phyloP scores from a whole-genome alignment of 1,140 invertebrate genomes.

The Orchesella cincta region DNA sequence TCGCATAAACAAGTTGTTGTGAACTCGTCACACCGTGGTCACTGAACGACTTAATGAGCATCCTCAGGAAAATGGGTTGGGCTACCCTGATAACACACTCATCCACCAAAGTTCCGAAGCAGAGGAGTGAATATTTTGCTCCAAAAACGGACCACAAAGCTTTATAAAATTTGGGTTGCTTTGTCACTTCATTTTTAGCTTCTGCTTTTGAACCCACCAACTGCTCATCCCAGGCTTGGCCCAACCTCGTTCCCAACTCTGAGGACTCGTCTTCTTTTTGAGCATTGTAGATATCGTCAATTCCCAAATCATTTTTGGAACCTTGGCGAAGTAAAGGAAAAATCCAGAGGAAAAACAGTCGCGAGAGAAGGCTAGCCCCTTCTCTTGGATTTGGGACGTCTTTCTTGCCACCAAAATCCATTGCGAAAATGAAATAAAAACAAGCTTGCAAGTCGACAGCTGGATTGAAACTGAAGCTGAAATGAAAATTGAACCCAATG shows the following conservation, averaged over 20 bases:
- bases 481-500: too few species aligned
- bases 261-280: slow-evolving; percentile 39
- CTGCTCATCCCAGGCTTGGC: slow-evolving; percentile 57
- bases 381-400: slow-evolving; percentile 33
- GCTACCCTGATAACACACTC: slow-evolving; percentile 42
- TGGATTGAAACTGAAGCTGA: too few species aligned
- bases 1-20: slow-evolving; percentile 41
- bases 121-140: background rate
- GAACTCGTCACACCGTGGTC: background rate
- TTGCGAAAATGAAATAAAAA: too few species aligned
- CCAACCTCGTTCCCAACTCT: slow-evolving; percentile 31
- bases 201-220: slow-evolving; percentile 54
- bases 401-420: slow-evolving; percentile 46
- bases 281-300: slow-evolving; percentile 44
- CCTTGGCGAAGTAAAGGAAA: slow-evolving; percentile 43
- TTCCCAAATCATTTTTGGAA: slow-evolving; percentile 29
- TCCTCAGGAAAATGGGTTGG: slow-evolving; percentile 50
- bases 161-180: slow-evolving; percentile 29
- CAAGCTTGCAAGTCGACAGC: too few species aligned
- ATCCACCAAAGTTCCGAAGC: slow-evolving; percentile 26
- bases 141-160: slow-evolving; percentile 27
- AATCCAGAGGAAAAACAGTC: slow-evolving; percentile 47
- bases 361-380: slow-evolving; percentile 39
- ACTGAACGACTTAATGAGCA: slow-evolving; percentile 53
- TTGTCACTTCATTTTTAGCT: slow-evolving; percentile 1